phyloP scores from a whole-genome alignment of 2,888 invertebrate genomes.

The Hartigia nigra region DNA sequence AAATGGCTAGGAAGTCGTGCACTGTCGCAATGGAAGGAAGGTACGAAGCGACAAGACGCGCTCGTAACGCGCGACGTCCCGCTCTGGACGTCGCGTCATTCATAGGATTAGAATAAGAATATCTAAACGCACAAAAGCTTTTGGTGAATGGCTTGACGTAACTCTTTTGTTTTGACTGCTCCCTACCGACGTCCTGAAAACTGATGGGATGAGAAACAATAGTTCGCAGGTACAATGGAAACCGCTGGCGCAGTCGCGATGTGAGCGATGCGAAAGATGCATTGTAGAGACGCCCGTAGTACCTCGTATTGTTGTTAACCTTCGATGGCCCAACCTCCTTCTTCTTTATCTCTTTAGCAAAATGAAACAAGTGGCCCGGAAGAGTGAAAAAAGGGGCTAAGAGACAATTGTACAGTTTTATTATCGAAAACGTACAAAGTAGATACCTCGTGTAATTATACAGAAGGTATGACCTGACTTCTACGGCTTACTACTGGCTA shows the following conservation, averaged over 20 bases:
- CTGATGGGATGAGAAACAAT: constrained; percentile 56
- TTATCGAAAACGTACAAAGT: too few species aligned
- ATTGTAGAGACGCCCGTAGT: constrained; percentile 42
- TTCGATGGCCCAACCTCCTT: constrained; percentile 45
- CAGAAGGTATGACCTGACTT: neutral
- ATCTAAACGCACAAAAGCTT: constrained; percentile 36
- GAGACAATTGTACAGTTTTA: neutral
- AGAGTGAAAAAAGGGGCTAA: neutral
- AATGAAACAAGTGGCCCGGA: neutral
- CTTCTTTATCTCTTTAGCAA: constrained; percentile 7
- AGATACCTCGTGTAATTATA: neutral
- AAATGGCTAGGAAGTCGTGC: neutral
- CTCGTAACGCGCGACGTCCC: neutral
- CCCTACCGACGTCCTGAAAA: constrained; percentile 30
- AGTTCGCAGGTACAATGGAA: constrained; percentile 48
- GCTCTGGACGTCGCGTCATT: constrained; percentile 3
- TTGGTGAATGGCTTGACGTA: constrained; percentile 47
- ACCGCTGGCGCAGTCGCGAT: constrained; percentile 30
- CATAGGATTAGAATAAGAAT: constrained; percentile 38
- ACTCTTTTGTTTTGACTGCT: constrained; percentile 45
- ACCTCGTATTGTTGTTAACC: constrained; percentile 49
- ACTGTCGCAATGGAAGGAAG: neutral
- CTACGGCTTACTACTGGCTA: neutral
- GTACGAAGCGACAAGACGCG: neutral
- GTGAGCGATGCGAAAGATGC: constrained; percentile 54